Conservation (phyloP, 2,113 vertebrate genomes). For the Oreochromis aureus region DNA sequence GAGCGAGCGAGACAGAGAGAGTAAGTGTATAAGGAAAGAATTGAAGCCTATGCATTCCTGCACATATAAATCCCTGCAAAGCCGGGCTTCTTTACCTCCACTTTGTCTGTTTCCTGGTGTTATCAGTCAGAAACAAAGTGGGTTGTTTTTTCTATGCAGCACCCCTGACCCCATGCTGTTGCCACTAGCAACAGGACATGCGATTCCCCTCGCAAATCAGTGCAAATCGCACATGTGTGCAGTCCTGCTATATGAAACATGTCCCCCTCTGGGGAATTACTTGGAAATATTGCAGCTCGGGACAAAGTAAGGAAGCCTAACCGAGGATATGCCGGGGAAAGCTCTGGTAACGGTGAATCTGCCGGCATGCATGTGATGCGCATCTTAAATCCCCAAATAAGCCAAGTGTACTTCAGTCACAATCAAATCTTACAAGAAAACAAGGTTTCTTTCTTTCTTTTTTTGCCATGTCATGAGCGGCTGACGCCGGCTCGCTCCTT, state of each 20-base stretch:
- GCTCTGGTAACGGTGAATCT: neutral
- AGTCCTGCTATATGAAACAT: neutral
- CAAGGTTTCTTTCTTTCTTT: neutral
- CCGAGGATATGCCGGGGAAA: neutral
- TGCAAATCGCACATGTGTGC: conserved; percentile 3
- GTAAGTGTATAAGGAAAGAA: neutral
- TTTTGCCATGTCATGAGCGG: neutral
- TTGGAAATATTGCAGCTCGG: neutral
- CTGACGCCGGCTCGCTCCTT: conserved; percentile 42
- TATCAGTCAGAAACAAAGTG: conserved; percentile 70
- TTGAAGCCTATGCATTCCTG: conserved; percentile 25
- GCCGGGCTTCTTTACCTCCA: conserved; percentile 7
- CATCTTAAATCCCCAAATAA: neutral
- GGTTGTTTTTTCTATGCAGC: neutral
- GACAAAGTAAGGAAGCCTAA: neutral
- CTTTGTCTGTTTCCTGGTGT: conserved; percentile 48
- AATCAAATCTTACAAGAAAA: neutral
- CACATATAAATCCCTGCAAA: conserved; percentile 10
- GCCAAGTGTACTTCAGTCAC: neutral
- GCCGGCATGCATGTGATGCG: neutral
- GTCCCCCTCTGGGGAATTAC: neutral
- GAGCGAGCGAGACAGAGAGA: neutral
- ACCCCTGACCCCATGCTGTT: conserved; percentile 54
- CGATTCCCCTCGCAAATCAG: neutral
- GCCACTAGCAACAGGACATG: conserved; percentile 76